These are phyloP conservation scores for Trichonephila clavata DNA, from an alignment of 1,140 invertebrate species.

Conservation along the genomic window DNA sequence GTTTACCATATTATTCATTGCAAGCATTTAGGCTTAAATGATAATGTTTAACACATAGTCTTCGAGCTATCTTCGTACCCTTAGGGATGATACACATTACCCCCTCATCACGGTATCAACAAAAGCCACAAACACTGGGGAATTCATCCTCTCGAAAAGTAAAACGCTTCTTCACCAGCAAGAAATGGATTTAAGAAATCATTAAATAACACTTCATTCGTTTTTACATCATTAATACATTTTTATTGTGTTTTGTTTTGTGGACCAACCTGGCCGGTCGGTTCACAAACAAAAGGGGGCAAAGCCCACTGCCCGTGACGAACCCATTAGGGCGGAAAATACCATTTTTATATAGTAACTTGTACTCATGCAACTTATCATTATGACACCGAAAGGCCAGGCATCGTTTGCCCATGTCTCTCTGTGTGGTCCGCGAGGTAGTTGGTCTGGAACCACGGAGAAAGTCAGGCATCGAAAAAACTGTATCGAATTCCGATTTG, in stretches of 20 bases:
- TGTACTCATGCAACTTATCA: constrained; percentile 60
- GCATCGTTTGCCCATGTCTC: constrained; percentile 33
- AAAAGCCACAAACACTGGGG: neutral
- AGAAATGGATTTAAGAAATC: constrained; percentile 31
- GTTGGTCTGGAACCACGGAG: constrained; percentile 7
- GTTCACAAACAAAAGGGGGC: constrained; percentile 41
- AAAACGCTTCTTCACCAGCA: neutral
- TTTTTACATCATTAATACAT: constrained; percentile 52
- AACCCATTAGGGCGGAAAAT: constrained; percentile 55
- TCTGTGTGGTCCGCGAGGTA: constrained; percentile 48
- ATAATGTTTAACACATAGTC: constrained; percentile 3
- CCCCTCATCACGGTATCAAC: neutral
- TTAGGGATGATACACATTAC: neutral
- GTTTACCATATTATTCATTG: neutral
- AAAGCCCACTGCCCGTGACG: constrained; percentile 42
- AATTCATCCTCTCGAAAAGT: neutral
- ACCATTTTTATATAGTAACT: constrained; percentile 67
- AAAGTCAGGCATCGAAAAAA: neutral
- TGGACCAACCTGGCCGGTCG: neutral
- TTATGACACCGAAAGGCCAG: constrained; percentile 70
- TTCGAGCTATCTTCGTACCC: neutral
- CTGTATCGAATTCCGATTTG: neutral
- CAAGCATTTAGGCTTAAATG: neutral
- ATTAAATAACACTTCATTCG: constrained; percentile 52
- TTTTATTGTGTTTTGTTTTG: constrained; percentile 3